Evolutionary conservation across 2,888 invertebrate genomes (phyloP).

Genomic region (Linnaemya tessellans): DNA sequence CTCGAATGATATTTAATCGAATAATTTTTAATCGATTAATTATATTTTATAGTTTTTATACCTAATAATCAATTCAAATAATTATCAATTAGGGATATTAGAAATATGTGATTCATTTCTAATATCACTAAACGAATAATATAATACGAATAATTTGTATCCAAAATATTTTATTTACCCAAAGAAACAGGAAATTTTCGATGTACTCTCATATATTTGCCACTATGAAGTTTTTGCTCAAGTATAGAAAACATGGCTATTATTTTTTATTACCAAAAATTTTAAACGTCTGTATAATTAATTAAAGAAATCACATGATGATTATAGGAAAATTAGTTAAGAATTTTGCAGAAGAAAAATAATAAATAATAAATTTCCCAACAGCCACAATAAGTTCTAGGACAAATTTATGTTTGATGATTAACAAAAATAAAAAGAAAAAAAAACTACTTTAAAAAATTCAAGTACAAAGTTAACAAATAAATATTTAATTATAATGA

Average conservation of each 20-base stretch:
- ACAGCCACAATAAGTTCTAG: slow-evolving; percentile 50
- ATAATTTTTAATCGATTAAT: too few relatives aligned
- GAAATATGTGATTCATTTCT: too few relatives aligned
- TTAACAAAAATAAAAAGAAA: background rate
- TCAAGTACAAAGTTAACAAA: slow-evolving; percentile 36
- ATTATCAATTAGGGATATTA: too few relatives aligned
- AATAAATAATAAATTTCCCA: slow-evolving; percentile 16
- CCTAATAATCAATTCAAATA: too few relatives aligned
- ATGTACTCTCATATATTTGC: too few relatives aligned
- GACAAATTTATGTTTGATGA: slow-evolving; percentile 31
- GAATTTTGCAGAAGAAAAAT: background rate
- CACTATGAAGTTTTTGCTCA: background rate
- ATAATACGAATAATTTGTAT: too few relatives aligned
- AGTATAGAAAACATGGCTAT: background rate
- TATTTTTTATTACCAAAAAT: too few relatives aligned
- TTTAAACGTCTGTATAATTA: background rate
- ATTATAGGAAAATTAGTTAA: background rate
- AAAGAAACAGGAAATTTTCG: too few relatives aligned
- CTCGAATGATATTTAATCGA: too few relatives aligned
- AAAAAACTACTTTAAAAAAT: background rate
- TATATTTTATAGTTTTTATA: too few relatives aligned
- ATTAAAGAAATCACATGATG: slow-evolving; percentile 26
- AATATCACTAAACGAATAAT: too few relatives aligned
- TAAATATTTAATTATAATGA: slow-evolving; percentile 40
- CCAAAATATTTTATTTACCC: too few relatives aligned